These are phyloP conservation scores for Burhinus oedicnemus DNA, from an alignment of 2,113 vertebrate genomes.

Conservation along the genomic window DNA sequence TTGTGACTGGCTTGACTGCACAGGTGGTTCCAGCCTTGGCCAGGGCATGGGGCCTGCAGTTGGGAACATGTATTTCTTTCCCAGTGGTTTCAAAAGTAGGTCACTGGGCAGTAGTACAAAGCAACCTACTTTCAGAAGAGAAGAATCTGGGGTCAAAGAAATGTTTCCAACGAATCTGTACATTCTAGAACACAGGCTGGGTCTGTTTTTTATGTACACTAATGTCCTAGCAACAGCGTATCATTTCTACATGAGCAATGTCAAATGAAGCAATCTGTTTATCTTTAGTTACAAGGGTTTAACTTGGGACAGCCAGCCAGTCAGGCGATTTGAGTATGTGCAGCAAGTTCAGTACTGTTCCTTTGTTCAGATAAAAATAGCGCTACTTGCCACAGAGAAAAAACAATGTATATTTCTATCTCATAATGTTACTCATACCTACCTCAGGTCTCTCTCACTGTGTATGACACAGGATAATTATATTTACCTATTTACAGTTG, in stretches of 20 bases:
- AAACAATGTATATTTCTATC: not conserved
- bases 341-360: not conserved
- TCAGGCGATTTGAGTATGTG: not conserved
- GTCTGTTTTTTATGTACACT: not conserved
- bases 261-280: constrained; percentile 33
- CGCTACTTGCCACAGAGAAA: not conserved
- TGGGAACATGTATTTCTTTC: constrained; percentile 30
- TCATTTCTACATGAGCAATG: not conserved
- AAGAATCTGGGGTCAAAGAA: constrained; percentile 1
- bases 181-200: constrained; percentile 10
- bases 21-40: constrained; percentile 14
- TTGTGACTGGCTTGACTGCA: constrained; percentile 30
- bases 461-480: not conserved
- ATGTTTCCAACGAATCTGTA: not conserved
- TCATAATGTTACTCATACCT: not conserved
- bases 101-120: constrained; percentile 44
- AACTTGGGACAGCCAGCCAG: not conserved
- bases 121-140: constrained; percentile 38
- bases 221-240: not conserved
- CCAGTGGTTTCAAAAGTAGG: constrained; percentile 49
- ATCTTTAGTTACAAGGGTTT: constrained; percentile 14
- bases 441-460: not conserved
- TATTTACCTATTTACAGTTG: not conserved
- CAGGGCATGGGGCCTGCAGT: not conserved
- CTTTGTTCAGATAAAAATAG: not conserved